Percentiles rank a stretch among this genome's conserved stretches.
These are phyloP conservation scores for Hydra vulgaris DNA, from an alignment of 30 jellyfish, hydroid and myxozoan genomes.

Conservation along the genomic window DNA sequence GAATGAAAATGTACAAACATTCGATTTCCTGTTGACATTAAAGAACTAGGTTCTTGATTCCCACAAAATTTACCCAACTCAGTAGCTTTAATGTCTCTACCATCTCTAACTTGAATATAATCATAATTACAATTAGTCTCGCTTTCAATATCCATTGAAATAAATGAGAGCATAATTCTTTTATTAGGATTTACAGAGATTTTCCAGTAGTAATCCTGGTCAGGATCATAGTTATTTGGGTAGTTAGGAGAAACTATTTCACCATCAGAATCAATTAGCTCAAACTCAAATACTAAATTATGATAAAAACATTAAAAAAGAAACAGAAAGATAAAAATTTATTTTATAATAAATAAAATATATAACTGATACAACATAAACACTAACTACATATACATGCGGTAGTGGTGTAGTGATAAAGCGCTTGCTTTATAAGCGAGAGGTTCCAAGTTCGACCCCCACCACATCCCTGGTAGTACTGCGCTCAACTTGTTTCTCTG, in stretches of 20 bases:
- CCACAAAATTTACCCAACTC: not conserved
- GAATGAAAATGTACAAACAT: conserved; percentile 19
- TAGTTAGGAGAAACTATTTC: conserved; percentile 47
- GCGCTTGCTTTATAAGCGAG: no score
- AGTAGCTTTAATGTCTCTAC: not conserved
- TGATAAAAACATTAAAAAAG: not conserved
- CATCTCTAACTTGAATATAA: conserved; percentile 41
- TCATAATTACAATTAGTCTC: conserved; percentile 49
- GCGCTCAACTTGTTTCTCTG: no score
- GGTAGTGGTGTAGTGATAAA: no score
- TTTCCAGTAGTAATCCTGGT: conserved; percentile 41
- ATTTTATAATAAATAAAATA: no score
- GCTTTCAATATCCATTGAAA: conserved; percentile 12
- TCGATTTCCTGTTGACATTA: conserved; percentile 6
- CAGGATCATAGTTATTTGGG: conserved; percentile 34
- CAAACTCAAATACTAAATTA: conserved; percentile 10
- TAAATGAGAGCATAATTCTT: conserved; percentile 1
- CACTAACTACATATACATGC: no score
- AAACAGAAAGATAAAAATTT: not conserved
- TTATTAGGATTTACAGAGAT: conserved; percentile 27
- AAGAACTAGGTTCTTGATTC: not conserved
- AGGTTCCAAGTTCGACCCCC: no score
- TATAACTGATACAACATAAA: no score
- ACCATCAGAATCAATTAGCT: conserved; percentile 36
- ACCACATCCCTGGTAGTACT: no score